These are phyloP conservation scores for Chaunax sp. DNA, from an alignment of 2,797 vertebrate genomes.

Conservation along the genomic window DNA sequence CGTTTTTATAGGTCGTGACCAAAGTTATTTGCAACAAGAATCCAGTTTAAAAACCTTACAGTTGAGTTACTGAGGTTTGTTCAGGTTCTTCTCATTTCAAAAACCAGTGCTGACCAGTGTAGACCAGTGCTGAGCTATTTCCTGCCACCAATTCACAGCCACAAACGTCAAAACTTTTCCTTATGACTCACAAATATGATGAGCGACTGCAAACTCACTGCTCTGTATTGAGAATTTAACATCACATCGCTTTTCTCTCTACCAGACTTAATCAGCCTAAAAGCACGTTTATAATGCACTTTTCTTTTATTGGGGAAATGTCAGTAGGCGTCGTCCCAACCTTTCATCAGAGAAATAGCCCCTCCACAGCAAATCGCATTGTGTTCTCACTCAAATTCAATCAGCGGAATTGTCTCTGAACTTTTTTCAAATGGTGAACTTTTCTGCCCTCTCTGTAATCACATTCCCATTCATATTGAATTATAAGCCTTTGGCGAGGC, in stretches of 20 bases:
- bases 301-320: constrained; percentile 66
- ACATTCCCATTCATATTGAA: constrained; percentile 62
- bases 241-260: constrained; percentile 29
- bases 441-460: constrained; percentile 54
- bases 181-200: constrained; percentile 23
- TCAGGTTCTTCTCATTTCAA: no score
- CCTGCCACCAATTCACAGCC: neutral
- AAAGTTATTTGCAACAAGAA: neutral
- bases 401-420: constrained; percentile 66
- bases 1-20: constrained; percentile 6
- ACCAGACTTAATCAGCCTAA: constrained; percentile 71
- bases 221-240: constrained; percentile 50
- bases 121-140: no score
- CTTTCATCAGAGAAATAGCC: constrained; percentile 71
- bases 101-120: neutral
- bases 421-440: constrained; percentile 62
- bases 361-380: constrained; percentile 61
- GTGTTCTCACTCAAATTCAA: constrained; percentile 67
- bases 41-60: neutral
- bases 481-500: constrained; percentile 43
- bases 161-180: constrained; percentile 3
- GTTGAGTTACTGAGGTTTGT: neutral
- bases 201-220: constrained; percentile 19
- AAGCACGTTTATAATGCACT: constrained; percentile 73
- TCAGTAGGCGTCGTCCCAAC: constrained; percentile 49